Evolutionary conservation across 2,797 vertebrate species (phyloP).

Genomic region (Malacoraja senta): DNA sequence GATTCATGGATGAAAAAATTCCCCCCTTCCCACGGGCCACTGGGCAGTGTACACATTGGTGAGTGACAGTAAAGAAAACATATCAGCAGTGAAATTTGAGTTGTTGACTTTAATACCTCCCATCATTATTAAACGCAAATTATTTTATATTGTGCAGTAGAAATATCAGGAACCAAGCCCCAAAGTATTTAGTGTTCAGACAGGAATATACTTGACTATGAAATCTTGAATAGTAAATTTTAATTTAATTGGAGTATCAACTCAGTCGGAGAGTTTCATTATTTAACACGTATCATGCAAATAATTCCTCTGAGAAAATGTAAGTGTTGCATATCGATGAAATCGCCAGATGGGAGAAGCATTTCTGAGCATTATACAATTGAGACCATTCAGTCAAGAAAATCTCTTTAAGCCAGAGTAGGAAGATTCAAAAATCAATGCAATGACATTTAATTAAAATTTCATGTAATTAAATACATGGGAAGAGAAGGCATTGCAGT

Average conservation of each 20-base stretch:
- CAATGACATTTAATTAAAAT: background rate
- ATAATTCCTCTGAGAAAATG: background rate
- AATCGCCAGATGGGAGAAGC: background rate
- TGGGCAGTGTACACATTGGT: background rate
- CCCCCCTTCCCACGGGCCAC: background rate
- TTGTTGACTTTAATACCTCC: background rate
- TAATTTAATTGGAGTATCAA: constrained; percentile 5
- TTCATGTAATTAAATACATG: background rate
- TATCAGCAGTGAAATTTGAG: background rate
- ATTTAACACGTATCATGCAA: background rate
- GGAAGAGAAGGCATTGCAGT: background rate
- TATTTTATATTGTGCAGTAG: background rate
- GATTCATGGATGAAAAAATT: background rate
- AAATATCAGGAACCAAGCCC: background rate
- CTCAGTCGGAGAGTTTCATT: background rate
- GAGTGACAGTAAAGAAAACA: background rate
- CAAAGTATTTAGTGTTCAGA: background rate
- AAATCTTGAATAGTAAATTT: background rate
- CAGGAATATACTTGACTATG: background rate
- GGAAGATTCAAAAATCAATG: background rate
- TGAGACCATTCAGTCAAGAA: background rate
- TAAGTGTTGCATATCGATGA: background rate
- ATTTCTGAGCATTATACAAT: background rate
- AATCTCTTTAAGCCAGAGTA: background rate
- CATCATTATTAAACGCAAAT: background rate